Base-by-base conservation (phyloP, 2,113 vertebrate genomes). In the Carassius gibelio region DNA sequence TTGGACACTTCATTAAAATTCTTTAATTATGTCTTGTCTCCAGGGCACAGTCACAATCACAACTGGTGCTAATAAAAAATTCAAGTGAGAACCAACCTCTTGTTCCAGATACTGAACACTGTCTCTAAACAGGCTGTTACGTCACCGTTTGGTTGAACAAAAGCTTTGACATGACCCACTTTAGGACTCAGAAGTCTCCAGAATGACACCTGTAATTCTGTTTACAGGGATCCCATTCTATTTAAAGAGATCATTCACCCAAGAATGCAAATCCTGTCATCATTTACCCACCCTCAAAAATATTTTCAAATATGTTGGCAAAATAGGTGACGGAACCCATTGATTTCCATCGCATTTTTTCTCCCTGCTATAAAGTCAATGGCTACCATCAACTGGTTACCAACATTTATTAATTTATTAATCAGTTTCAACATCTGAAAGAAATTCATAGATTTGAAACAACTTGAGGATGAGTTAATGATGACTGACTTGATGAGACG, bases 1-100 rank as follows among this genome's bases (percentile, higher is more conserved):
- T 93, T 95, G 95, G 94, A 89, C 80, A 84, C 89, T 89, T 94
- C 94, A 95, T 95, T 95, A 95, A 93, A 91, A 93, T 88, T 88
- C 90, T 92, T 91, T 95, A 95, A 95, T 95, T 95, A 93, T 92
- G 91, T 93, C 87, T 87, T 89, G 88, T 90, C 94, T 94, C 94
- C 82, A 86, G 95, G 93, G 93, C 84, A 23, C 81, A 76, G 84
- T 64, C 87, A 87, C 88, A 89, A 87, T 89, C 88, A 85, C 88
- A 93, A 93, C 80, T 89, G 87, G 89, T 89, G 83, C 92, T 90
- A 90, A 90, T 85, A 89, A 85, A 91, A 90, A 91, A 91, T 85
- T 21, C 83, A 88, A 88, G 21, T 38, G 88, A 38, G 64, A 38
- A 87, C 88, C 82, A 85, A 90, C 88, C 75, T 79, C 87, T 61